Percentiles rank a stretch among this genome's conserved stretches.
Evolutionary conservation across 2,888 invertebrate species (phyloP).

Genomic region (Eumacrocentrus americanus): DNA sequence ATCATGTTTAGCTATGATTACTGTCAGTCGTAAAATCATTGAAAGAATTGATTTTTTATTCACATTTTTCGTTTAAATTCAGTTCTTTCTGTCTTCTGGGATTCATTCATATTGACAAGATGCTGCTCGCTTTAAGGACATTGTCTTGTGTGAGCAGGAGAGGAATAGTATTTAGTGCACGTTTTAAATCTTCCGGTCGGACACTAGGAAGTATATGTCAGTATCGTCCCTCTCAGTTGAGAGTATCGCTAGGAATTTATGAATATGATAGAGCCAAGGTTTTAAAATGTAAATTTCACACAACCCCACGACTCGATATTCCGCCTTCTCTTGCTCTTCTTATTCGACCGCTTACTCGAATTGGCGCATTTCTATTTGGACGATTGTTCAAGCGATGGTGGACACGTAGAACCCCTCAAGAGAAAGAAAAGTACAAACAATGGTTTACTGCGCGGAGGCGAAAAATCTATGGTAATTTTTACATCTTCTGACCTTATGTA

Average conservation of each 20-base stretch:
- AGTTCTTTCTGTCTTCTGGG: no score
- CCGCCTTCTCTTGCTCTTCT: constrained; percentile 51
- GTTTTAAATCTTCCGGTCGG: neutral
- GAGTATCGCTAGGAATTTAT: constrained; percentile 7
- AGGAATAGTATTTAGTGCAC: neutral
- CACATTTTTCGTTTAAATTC: constrained; percentile 3
- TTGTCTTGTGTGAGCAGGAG: neutral
- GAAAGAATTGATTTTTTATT: neutral
- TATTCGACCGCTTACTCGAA: constrained; percentile 48
- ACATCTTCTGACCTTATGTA: no score
- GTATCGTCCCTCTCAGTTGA: neutral
- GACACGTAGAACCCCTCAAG: constrained; percentile 53
- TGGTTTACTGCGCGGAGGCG: constrained; percentile 38
- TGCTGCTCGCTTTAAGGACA: neutral
- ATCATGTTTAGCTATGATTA: constrained; percentile 39
- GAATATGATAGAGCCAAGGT: constrained; percentile 3
- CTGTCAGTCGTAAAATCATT: neutral
- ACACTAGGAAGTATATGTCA: neutral
- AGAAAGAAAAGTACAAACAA: constrained; percentile 46
- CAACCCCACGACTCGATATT: constrained; percentile 44
- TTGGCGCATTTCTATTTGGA: constrained; percentile 55
- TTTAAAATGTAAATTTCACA: constrained; percentile 43
- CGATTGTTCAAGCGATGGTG: constrained; percentile 62
- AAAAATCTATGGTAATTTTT: constrained; percentile 22
- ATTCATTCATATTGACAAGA: no score